A percentile compares a stretch with the other conserved stretches of the same genome.
These are phyloP conservation scores for Harmothoe impar DNA, from an alignment of 2,888 invertebrate species.

Conservation along the genomic window DNA sequence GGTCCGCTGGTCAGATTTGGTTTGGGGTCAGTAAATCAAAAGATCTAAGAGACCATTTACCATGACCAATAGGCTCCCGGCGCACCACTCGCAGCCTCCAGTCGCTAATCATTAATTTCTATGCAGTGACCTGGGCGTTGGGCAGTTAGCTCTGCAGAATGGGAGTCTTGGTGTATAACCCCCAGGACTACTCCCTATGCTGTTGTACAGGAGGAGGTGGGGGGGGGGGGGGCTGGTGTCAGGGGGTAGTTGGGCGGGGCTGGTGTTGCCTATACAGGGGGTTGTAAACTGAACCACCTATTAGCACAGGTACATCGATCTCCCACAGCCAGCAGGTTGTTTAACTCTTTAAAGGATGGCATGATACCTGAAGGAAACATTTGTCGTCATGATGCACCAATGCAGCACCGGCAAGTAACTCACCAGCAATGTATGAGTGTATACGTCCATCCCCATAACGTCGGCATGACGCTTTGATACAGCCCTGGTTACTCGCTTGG, in stretches of 20 bases:
- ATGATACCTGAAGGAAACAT: no score
- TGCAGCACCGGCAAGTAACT: no score
- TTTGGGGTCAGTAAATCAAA: conserved; percentile 27
- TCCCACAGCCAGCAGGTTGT: background rate
- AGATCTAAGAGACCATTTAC: conserved; percentile 24
- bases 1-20: background rate
- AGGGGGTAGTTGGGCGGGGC: background rate
- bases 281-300: background rate
- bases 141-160: background rate
- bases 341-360: no score
- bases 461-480: no score
- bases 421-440: no score
- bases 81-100: background rate
- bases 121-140: conserved; percentile 24
- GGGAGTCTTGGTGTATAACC: background rate
- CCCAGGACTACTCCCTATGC: background rate
- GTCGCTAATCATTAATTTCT: conserved; percentile 16
- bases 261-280: background rate
- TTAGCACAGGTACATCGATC: conserved; percentile 26
- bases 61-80: background rate
- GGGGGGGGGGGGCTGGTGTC: background rate
- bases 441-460: no score
- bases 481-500: no score
- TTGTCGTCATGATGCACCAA: no score
- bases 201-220: no score